These are phyloP conservation scores for Microchirus variegatus DNA, from an alignment of 2,797 vertebrate species.

Conservation along the genomic window DNA sequence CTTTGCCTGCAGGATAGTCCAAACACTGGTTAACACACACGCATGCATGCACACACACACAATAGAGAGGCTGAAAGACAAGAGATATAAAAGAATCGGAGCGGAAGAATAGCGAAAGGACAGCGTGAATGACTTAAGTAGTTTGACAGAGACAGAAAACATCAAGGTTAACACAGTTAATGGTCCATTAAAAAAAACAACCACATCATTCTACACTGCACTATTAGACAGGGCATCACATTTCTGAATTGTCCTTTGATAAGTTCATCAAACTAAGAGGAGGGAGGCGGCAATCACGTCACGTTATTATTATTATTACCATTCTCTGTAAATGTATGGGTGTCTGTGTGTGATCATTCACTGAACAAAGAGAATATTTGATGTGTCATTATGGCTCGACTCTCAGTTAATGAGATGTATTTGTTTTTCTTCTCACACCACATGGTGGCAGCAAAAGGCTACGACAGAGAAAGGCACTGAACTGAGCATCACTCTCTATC, in stretches of 20 bases:
- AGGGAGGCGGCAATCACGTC: constrained; percentile 46
- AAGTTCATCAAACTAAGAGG: constrained; percentile 28
- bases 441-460: constrained; percentile 74
- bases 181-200: constrained; percentile 53
- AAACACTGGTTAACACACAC: constrained; percentile 83
- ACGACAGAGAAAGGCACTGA: neutral
- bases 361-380: neutral
- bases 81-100: constrained; percentile 13
- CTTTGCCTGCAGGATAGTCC: constrained; percentile 99
- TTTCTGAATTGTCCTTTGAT: constrained; percentile 31
- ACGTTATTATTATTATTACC: constrained; percentile 10
- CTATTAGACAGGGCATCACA: constrained; percentile 47
- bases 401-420: too few species aligned
- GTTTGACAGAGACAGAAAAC: constrained; percentile 58
- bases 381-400: too few species aligned
- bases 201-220: constrained; percentile 54
- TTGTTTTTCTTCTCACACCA: constrained; percentile 44
- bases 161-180: constrained; percentile 60
- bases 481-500: constrained; percentile 54
- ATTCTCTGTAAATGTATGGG: constrained; percentile 18
- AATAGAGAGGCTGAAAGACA: constrained; percentile 46
- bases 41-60: constrained; percentile 24
- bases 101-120: constrained; percentile 12
- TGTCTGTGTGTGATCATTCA: constrained; percentile 5
- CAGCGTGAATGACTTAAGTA: constrained; percentile 38